These are phyloP conservation scores for Melitaea athalia DNA, from an alignment of 2,888 invertebrate genomes.

Conservation along the genomic window DNA sequence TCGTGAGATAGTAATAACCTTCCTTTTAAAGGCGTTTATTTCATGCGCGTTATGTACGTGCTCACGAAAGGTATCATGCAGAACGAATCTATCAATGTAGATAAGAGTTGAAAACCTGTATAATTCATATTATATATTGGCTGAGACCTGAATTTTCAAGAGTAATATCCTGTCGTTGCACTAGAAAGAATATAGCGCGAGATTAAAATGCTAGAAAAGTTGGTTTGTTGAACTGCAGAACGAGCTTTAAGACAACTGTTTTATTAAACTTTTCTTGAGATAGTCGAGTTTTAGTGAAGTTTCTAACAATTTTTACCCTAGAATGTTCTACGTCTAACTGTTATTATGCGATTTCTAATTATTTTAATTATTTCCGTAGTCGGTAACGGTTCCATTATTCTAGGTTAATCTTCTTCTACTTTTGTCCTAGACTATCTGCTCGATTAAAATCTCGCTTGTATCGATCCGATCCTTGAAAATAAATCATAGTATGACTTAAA, in stretches of 20 bases:
- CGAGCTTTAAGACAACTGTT: slow-evolving; percentile 27
- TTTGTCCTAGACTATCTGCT: no score
- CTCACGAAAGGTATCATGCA: no score
- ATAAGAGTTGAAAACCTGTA: no score
- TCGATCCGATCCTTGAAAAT: no score
- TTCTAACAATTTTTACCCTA: slow-evolving; percentile 14
- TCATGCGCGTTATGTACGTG: no score
- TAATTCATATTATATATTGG: neutral
- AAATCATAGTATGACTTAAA: no score
- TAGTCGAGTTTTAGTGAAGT: slow-evolving; percentile 24
- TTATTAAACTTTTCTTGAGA: slow-evolving; percentile 24
- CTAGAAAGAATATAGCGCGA: slow-evolving; percentile 20
- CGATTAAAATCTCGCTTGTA: no score
- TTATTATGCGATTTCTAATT: slow-evolving; percentile 13
- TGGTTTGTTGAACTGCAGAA: slow-evolving; percentile 38
- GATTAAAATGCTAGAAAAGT: slow-evolving; percentile 30
- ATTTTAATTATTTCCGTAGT: neutral
- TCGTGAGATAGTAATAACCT: no score
- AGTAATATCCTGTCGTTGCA: slow-evolving; percentile 15
- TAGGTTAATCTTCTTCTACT: no score
- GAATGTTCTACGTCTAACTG: slow-evolving; percentile 12
- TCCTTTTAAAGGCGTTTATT: no score
- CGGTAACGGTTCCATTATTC: neutral
- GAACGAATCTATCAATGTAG: no score
- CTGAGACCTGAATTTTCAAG: slow-evolving; percentile 4